Percentiles rank a stretch among this genome's conserved stretches.
phyloP scores from a whole-genome alignment of 2,888 invertebrate species.

The Drosophila flavopinicola region DNA sequence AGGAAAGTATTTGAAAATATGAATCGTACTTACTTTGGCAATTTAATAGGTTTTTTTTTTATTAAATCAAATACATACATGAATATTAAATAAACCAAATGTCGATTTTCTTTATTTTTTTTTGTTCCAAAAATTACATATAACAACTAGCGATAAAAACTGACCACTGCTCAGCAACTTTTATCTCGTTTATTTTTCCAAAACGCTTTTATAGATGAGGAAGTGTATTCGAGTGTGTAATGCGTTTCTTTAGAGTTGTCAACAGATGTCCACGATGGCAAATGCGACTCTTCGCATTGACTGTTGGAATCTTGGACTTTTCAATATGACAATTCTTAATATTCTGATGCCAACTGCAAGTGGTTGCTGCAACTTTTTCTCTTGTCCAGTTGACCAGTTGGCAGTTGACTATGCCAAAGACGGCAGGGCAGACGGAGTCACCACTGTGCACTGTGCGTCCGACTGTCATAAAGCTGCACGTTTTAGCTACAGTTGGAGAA shows the following conservation, averaged over 20 bases:
- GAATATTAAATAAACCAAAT: too few species aligned
- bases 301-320: constrained; percentile 60
- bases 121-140: too few species aligned
- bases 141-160: too few species aligned
- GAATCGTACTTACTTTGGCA: too few species aligned
- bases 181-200: not conserved
- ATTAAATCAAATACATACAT: too few species aligned
- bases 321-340: constrained; percentile 80
- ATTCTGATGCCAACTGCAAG: constrained; percentile 65
- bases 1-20: too few species aligned
- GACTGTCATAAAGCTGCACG: constrained; percentile 77
- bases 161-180: too few species aligned
- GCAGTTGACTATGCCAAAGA: constrained; percentile 37
- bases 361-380: constrained; percentile 63
- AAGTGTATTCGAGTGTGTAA: not conserved
- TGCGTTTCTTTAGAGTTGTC: not conserved
- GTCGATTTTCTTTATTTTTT: too few species aligned
- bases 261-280: constrained; percentile 40
- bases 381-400: constrained; percentile 34
- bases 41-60: too few species aligned
- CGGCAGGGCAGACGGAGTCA: too few species aligned
- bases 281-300: constrained; percentile 49
- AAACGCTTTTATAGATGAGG: not conserved
- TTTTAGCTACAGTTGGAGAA: constrained; percentile 79
- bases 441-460: constrained; percentile 9